These are phyloP conservation scores for Pedionomus torquatus DNA, from an alignment of 2,113 vertebrate genomes.

Conservation along the genomic window DNA sequence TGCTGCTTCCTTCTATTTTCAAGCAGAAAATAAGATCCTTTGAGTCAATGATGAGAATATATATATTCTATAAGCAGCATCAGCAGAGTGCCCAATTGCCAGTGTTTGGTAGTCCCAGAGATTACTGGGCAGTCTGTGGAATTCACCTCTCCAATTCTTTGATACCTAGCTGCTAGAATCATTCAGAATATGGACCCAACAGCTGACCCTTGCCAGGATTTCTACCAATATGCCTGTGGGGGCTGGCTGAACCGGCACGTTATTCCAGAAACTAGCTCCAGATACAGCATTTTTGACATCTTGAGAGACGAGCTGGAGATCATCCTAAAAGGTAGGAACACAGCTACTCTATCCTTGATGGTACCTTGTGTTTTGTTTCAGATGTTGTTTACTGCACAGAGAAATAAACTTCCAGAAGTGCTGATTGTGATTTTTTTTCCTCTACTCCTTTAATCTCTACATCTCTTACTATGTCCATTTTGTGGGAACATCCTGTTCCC, in stretches of 20 bases:
- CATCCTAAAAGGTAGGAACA: slow-evolving; percentile 88
- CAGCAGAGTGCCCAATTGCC: not conserved
- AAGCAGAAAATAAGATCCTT: not conserved
- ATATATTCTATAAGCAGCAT: not conserved
- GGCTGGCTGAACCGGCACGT: slow-evolving; percentile 91
- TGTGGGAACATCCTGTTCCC: not conserved
- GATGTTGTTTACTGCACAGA: not conserved
- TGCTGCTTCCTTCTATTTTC: not conserved
- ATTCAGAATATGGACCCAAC: slow-evolving; percentile 91
- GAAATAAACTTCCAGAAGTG: not conserved
- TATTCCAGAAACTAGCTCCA: slow-evolving; percentile 93
- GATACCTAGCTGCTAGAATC: slow-evolving; percentile 85
- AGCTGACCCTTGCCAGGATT: slow-evolving; percentile 88
- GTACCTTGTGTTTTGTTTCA: not conserved
- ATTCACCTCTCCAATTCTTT: slow-evolving; percentile 11
- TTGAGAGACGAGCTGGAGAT: slow-evolving; percentile 93
- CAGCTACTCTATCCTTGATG: not conserved
- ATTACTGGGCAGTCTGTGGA: not conserved
- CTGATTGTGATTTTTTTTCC: not conserved
- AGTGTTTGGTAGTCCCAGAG: not conserved
- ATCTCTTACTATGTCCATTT: not conserved
- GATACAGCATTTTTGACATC: slow-evolving; percentile 94
- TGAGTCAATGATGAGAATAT: too few relatives aligned
- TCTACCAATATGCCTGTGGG: slow-evolving; percentile 95
- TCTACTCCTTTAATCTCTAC: slow-evolving; percentile 1